Evolutionary conservation across 2,113 vertebrate species (phyloP), one percentile per base, ranked within the genome.

Genomic region (Talpa occidentalis): DNA sequence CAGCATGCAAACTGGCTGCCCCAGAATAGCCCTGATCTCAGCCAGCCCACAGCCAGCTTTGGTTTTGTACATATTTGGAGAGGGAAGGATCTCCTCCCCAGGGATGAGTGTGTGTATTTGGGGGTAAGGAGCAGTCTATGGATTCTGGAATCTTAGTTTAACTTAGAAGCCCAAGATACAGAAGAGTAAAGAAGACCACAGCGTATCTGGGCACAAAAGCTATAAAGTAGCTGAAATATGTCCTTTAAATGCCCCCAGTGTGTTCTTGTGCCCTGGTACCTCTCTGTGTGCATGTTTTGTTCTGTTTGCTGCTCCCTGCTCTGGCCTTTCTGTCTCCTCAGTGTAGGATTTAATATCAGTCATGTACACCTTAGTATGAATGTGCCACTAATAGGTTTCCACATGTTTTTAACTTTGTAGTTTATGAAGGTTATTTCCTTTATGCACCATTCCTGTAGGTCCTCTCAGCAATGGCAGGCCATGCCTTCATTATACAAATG

Each of bases 21-120:
- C 99, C 98, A 99, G 99, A 99, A 99, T 99, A 99, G 98, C 98
- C 98, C 98, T 98, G 98, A 98, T 98, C 98, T 99, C 98, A 98
- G 98, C 97, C 98, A 98, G 97, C 97, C 98, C 98, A 97, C 98
- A 98, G 98, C 97, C 97, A 77, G 95, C 95, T 42, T 96, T 85
- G 91, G 98, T 98, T 99, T 99, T 95, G 98, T 94, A 99, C 98
- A 96, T 99, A 99, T 99, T 99, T 99, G 99, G 99, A 96, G 91
- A 98, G 96, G 96, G 69, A 47, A 88, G 88, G 91, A 95, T 96
- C 95, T 94, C 44, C 70, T 97, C 81, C 88, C 32, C 37, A 11
- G 93, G 59, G 66, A 69, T 44, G 44, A 30, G 21, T 30, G 60
- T 24, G 47, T 17, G 59, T 52, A 42, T 62, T 64, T 60, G 56